Base-by-base conservation (phyloP, 2,113 vertebrate genomes). In the Spea multiplicata region DNA sequence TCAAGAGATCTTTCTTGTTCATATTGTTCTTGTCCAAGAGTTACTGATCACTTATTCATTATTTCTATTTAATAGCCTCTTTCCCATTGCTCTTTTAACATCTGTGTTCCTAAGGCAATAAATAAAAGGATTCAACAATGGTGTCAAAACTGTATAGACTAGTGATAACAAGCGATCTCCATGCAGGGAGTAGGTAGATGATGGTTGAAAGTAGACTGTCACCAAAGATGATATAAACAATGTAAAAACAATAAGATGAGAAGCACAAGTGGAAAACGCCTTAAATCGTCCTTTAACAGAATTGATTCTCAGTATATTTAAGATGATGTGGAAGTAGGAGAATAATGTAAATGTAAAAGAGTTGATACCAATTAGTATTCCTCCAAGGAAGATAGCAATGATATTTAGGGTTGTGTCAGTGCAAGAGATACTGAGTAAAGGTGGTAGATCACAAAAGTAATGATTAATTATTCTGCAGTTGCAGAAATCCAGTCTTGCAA, bases 381-480 rank as follows among this genome's bases (percentile, higher is more conserved):
- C 69, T 4, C 49, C 50, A 30, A 71, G 16, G 17, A 71, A 71
- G 12, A 71, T 71, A 17, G 14, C n/a, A 14, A 71, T 9, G 10
- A 53, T 30, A 49, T 53, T 52, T 52, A 5, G 49, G n/a, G 44
- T 2, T 30, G 53, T 71, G 44, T 71, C 16, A 44, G 49, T 53
- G 50, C 69, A 71, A 8, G 69, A 71, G 17, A 71, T 52, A 5
- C 12, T 7, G 30, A 71, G n/a, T 10, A 71, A 52, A 12, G 69
- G 69, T 53, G 69, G 50, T 2, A 71, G n/a, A 53, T 71, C 69
- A 71, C 69, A 71, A 17, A 71, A 71, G 16, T 53, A 71, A 71
- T 71, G 48, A 0, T 52, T 71, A 53, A 71, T 44, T 17, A 30
- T 50, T 30, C 12, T 30, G 10, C 47, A 71, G 8, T 71, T 12